phyloP scores from a whole-genome alignment of 2,797 vertebrate species.

The Neomorphus geoffroyi region DNA sequence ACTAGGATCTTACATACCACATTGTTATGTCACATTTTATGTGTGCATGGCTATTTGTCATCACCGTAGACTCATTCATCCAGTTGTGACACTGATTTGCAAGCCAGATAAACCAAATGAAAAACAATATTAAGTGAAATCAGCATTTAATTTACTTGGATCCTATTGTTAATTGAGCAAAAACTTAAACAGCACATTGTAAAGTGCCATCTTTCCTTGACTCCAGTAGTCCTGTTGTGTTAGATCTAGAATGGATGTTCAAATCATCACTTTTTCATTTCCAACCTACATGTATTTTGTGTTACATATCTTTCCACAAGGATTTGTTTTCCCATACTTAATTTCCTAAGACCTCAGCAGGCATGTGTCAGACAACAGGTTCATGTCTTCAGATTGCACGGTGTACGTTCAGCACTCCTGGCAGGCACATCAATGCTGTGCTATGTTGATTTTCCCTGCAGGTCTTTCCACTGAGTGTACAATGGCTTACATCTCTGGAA shows the following conservation, averaged over 20 bases:
- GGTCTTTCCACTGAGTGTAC: not conserved
- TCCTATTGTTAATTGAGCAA: not conserved
- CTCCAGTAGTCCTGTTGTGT: not conserved
- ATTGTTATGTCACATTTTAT: not conserved
- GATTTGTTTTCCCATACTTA: not conserved
- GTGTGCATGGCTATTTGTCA: not conserved
- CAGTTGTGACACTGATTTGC: not conserved
- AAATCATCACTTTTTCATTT: not conserved
- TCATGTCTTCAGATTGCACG: accelerated
- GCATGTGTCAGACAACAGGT: not conserved
- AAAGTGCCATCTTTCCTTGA: not conserved
- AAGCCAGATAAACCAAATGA: not conserved
- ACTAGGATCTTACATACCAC: accelerated
- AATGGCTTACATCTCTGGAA: not conserved
- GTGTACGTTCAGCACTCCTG: not conserved
- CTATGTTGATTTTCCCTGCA: not conserved
- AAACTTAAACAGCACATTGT: not conserved
- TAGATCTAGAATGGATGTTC: not conserved
- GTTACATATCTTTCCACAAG: not conserved
- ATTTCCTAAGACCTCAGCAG: not conserved
- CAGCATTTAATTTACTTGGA: not conserved
- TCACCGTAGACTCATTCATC: not conserved
- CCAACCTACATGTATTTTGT: accelerated
- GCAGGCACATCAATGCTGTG: accelerated
- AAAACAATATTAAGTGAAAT: not conserved